Evolutionary conservation across 2,888 invertebrate genomes (phyloP).

Genomic region (Graphium colonna): DNA sequence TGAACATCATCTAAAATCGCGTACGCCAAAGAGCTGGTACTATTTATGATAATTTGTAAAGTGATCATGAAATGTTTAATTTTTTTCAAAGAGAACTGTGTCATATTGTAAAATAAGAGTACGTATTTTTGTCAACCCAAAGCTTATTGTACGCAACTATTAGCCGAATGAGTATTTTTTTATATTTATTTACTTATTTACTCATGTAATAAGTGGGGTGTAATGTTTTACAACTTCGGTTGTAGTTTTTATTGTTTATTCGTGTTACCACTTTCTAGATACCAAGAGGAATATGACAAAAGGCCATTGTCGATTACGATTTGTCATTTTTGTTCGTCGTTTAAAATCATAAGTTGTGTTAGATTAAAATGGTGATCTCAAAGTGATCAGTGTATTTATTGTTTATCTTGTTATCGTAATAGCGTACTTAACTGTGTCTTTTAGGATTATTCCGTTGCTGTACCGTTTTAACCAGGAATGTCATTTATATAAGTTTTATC

Average conservation of each 20-base stretch:
- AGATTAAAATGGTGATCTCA: conserved; percentile 75
- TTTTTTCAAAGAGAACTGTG: conserved; percentile 33
- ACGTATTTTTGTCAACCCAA: conserved; percentile 38
- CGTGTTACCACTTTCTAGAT: conserved; percentile 65
- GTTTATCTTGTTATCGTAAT: conserved; percentile 67
- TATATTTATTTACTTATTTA: conserved; percentile 32
- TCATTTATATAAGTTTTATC: conserved; percentile 9
- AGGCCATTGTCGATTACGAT: conserved; percentile 68
- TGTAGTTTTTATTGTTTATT: conserved; percentile 49
- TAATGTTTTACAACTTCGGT: conserved; percentile 33
- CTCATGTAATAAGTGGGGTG: conserved; percentile 27
- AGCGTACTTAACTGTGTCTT: conserved; percentile 65
- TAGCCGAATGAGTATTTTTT: conserved; percentile 40
- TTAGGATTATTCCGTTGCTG: conserved; percentile 27
- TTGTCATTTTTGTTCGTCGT: conserved; percentile 39
- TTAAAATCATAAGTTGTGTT: conserved; percentile 61
- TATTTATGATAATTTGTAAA: conserved; percentile 30
- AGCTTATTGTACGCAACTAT: conserved; percentile 34
- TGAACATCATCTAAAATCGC: conserved; percentile 50
- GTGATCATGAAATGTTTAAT: conserved; percentile 20
- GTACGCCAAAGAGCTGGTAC: conserved; percentile 65
- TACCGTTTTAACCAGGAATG: conserved; percentile 23
- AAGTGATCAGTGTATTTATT: conserved; percentile 78
- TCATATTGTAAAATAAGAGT: conserved; percentile 30
- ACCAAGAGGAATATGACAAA: conserved; percentile 32